phyloP scores from a whole-genome alignment of 2,888 invertebrate genomes.

The Sesia bembeciformis region DNA sequence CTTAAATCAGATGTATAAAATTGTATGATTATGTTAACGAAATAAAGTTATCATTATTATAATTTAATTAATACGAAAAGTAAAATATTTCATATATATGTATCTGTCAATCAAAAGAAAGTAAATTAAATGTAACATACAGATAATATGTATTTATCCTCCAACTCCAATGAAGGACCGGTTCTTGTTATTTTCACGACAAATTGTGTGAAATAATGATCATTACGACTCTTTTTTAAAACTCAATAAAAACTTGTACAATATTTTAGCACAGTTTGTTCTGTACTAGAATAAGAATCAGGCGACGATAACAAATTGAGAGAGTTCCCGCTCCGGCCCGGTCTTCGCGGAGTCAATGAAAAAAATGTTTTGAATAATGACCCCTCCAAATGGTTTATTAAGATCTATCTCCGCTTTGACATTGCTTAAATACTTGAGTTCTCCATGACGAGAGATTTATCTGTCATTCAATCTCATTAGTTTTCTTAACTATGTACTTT shows the following conservation, averaged over 20 bases:
- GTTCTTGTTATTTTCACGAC: background rate
- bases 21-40: no score
- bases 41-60: no score
- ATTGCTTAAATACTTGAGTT: slow-evolving; percentile 8
- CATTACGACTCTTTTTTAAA: background rate
- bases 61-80: no score
- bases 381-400: slow-evolving; percentile 21
- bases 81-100: no score
- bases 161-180: no score
- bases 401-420: slow-evolving; percentile 21
- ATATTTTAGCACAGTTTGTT: background rate
- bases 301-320: slow-evolving; percentile 22
- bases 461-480: no score
- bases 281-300: slow-evolving; percentile 8
- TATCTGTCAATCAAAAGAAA: no score
- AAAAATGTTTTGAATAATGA: slow-evolving; percentile 45
- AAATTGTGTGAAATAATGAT: background rate
- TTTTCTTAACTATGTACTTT: no score
- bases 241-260: slow-evolving; percentile 1
- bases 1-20: no score
- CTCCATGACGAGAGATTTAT: no score
- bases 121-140: no score
- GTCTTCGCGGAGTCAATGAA: slow-evolving; percentile 25
- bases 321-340: slow-evolving; percentile 19
- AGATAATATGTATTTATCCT: no score